These are phyloP conservation scores for Adelphocoris suturalis DNA, from an alignment of 2,888 invertebrate species.

Conservation along the genomic window DNA sequence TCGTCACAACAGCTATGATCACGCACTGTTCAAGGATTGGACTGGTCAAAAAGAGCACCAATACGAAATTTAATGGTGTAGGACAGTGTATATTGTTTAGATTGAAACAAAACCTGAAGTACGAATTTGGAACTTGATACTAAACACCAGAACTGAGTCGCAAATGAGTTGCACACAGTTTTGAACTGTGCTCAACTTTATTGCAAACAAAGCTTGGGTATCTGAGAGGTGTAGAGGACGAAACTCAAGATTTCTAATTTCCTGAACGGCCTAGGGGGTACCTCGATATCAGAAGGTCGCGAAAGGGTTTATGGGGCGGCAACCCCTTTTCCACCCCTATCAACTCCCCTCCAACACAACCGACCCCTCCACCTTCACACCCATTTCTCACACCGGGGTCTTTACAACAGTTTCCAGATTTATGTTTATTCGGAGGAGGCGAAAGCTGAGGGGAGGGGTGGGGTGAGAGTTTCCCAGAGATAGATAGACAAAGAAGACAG, in stretches of 20 bases:
- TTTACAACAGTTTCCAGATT: conserved; percentile 46
- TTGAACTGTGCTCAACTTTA: too few relatives aligned
- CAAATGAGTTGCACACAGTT: too few relatives aligned
- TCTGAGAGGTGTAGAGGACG: too few relatives aligned
- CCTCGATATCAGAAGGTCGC: conserved; percentile 17
- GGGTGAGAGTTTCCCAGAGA: not conserved
- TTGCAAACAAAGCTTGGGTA: too few relatives aligned
- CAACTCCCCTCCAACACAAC: not conserved
- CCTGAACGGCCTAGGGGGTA: conserved; percentile 16
- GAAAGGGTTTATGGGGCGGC: not conserved
- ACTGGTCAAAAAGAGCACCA: too few relatives aligned
- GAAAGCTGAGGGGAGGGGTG: not conserved
- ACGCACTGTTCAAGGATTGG: too few relatives aligned
- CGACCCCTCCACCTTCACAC: not conserved
- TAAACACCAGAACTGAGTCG: too few relatives aligned
- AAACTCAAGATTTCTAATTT: conserved; percentile 42
- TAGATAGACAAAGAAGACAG: not conserved
- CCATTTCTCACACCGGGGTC: not conserved
- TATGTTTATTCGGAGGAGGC: conserved; percentile 26
- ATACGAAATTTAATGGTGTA: too few relatives aligned
- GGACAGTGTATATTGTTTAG: too few relatives aligned
- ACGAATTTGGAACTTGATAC: too few relatives aligned
- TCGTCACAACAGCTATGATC: too few relatives aligned
- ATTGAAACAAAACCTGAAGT: too few relatives aligned
- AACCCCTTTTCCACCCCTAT: not conserved